These are phyloP conservation scores for Diadumene lineata DNA, from an alignment of 92 coral and sea anemone species.

Conservation along the genomic window DNA sequence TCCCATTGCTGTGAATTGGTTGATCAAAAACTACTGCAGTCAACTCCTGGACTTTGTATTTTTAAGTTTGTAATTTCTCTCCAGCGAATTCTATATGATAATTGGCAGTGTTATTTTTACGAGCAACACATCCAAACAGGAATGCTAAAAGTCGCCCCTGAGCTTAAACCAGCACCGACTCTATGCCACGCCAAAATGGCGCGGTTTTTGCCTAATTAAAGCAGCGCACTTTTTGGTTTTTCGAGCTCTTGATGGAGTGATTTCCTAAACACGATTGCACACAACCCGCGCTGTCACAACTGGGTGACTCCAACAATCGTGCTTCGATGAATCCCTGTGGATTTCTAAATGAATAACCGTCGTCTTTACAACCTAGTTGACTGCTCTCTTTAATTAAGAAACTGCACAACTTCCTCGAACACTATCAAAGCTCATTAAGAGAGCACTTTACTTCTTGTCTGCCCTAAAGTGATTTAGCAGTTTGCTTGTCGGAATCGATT, in stretches of 20 bases:
- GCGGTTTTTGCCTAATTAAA: no score
- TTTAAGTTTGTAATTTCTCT: no score
- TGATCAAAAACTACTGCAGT: no score
- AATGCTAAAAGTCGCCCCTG: no score
- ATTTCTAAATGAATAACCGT: not conserved
- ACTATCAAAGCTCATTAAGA: not conserved
- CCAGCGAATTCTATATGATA: no score
- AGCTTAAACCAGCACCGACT: no score
- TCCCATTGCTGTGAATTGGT: no score
- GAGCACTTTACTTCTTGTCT: not conserved
- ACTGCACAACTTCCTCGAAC: not conserved
- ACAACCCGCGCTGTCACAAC: not conserved
- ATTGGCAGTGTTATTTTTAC: no score
- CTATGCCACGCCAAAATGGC: no score
- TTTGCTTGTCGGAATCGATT: not conserved
- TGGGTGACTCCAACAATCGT: not conserved
- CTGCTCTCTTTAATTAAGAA: not conserved
- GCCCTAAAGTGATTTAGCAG: not conserved
- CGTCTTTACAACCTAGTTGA: not conserved
- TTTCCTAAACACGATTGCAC: not conserved
- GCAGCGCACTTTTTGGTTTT: no score
- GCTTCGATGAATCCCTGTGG: not conserved
- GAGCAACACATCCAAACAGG: no score
- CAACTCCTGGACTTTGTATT: no score
- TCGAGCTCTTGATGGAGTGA: not conserved